Percentiles rank a stretch among this genome's conserved stretches.
Evolutionary conservation across 2,113 vertebrate species (phyloP).

Genomic region (Corythoichthys intestinalis): DNA sequence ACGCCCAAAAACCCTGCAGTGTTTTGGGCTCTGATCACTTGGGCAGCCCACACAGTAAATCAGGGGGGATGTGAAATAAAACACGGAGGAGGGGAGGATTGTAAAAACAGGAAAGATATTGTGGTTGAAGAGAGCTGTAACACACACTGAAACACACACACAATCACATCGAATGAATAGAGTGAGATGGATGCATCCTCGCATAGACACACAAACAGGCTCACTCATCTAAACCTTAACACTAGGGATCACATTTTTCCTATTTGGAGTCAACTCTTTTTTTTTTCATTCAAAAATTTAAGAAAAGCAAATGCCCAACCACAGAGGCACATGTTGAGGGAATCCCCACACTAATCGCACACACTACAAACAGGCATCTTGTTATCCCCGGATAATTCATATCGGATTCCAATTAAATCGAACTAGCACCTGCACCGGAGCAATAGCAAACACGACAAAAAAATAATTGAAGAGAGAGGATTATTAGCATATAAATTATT

Average conservation of each 20-base stretch:
- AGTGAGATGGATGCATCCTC: background rate
- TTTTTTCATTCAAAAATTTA: background rate
- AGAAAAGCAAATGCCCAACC: background rate
- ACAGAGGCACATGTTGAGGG: slow-evolving; percentile 27
- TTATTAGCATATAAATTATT: slow-evolving; percentile 5
- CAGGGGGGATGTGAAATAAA: slow-evolving; percentile 24
- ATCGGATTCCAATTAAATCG: slow-evolving; percentile 21
- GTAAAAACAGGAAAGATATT: slow-evolving; percentile 48
- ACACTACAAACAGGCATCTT: slow-evolving; percentile 12
- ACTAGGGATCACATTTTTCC: background rate
- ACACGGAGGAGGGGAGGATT: slow-evolving; percentile 37
- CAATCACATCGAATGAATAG: background rate
- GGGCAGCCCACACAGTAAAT: slow-evolving; percentile 26
- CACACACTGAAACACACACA: slow-evolving; percentile 18
- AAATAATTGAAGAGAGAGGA: slow-evolving; percentile 6
- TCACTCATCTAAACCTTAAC: background rate
- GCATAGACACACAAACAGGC: slow-evolving; percentile 22
- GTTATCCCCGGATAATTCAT: slow-evolving; percentile 45
- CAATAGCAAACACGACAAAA: background rate
- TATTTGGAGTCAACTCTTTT: background rate
- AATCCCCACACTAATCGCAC: slow-evolving; percentile 53
- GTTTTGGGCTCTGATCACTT: slow-evolving; percentile 21
- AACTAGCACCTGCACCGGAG: slow-evolving; percentile 30
- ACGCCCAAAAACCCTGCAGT: slow-evolving; percentile 13
- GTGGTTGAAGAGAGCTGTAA: slow-evolving; percentile 22